Conservation (phyloP, 2,888 invertebrate species). For the Diaphora mendica region DNA sequence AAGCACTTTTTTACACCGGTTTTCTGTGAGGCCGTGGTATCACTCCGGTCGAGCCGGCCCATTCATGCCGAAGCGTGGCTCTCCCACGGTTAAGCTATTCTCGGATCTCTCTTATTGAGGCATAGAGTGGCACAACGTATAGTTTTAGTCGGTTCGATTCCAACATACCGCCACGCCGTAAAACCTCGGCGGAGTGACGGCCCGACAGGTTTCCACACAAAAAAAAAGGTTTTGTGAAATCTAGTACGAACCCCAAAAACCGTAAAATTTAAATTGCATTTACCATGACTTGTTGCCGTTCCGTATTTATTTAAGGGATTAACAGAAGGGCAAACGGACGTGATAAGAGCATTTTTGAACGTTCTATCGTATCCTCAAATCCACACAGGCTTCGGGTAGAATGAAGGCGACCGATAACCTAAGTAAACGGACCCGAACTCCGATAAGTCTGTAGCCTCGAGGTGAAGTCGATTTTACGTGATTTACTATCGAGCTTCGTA, state of each 20-base stretch:
- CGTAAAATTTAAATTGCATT: conserved; percentile 56
- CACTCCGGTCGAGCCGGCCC: too few relatives aligned
- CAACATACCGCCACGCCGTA: too few relatives aligned
- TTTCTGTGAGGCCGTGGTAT: too few relatives aligned
- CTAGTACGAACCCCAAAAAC: conserved; percentile 26
- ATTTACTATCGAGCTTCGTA: background rate
- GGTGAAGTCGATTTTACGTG: conserved; percentile 6
- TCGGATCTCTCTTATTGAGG: too few relatives aligned
- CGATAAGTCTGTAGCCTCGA: conserved; percentile 19
- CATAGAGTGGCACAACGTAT: too few relatives aligned
- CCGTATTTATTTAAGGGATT: conserved; percentile 69
- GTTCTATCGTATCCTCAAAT: conserved; percentile 36
- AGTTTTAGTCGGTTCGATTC: too few relatives aligned
- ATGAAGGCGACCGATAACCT: conserved; percentile 49
- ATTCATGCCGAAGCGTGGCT: too few relatives aligned
- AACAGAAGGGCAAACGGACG: conserved; percentile 61
- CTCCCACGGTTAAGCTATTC: too few relatives aligned
- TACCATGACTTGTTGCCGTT: conserved; percentile 48
- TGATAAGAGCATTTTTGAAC: conserved; percentile 52
- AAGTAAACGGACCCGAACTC: conserved; percentile 33
- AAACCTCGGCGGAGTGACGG: too few relatives aligned
- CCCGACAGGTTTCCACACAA: too few relatives aligned
- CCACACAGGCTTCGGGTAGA: conserved; percentile 28
- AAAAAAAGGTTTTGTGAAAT: too few relatives aligned
- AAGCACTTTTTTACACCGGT: too few relatives aligned